These are phyloP conservation scores for Cyaniris semiargus DNA, from an alignment of 2,888 invertebrate species.

Conservation along the genomic window DNA sequence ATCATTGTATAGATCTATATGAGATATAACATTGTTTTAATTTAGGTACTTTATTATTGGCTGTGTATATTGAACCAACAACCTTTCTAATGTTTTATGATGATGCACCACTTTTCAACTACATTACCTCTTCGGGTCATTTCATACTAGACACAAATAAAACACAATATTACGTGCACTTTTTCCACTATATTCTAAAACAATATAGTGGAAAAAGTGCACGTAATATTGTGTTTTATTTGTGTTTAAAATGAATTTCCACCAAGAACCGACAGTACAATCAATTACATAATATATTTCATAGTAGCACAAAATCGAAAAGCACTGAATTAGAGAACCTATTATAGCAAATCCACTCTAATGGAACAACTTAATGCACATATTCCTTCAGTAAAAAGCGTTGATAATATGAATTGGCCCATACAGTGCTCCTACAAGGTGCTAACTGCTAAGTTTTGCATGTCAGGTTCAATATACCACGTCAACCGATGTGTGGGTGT, in stretches of 20 bases:
- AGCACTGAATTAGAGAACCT: background rate
- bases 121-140: constrained; percentile 13
- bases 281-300: too few relatives aligned
- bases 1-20: background rate
- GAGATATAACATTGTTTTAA: constrained; percentile 4
- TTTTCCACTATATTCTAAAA: too few relatives aligned
- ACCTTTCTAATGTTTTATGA: background rate
- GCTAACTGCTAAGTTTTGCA: constrained; percentile 15
- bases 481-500: constrained; percentile 1
- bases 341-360: background rate
- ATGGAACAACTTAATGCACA: constrained; percentile 10
- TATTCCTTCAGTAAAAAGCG: background rate
- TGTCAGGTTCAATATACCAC: constrained; percentile 14
- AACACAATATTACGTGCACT: too few relatives aligned
- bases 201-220: too few relatives aligned
- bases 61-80: constrained; percentile 19
- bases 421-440: constrained; percentile 6
- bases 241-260: too few relatives aligned
- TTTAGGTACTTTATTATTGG: constrained; percentile 1
- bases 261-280: too few relatives aligned
- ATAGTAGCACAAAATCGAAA: background rate
- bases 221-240: too few relatives aligned
- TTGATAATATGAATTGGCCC: background rate
- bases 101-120: constrained; percentile 2
- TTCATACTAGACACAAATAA: too few relatives aligned